These are phyloP conservation scores for Rhingia campestris DNA, from an alignment of 2,888 invertebrate species.

Conservation along the genomic window DNA sequence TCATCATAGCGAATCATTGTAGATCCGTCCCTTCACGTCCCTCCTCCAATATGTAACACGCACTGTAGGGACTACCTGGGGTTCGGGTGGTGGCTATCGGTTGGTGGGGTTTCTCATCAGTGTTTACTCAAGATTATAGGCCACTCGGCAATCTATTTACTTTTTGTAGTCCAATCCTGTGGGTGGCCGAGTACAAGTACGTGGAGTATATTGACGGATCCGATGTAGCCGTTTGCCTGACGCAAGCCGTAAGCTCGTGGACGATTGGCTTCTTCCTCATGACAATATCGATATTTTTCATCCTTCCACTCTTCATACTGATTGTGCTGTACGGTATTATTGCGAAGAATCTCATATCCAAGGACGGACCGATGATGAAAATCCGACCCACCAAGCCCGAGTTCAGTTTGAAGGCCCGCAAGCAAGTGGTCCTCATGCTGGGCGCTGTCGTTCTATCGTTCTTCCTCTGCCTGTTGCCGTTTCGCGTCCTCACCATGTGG, in stretches of 20 bases:
- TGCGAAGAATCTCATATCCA: conserved; percentile 90
- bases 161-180: conserved; percentile 90
- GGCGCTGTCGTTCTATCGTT: conserved; percentile 94
- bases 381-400: conserved; percentile 88
- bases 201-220: conserved; percentile 88
- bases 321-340: conserved; percentile 92
- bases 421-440: conserved; percentile 93
- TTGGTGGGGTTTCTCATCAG: conserved; percentile 12
- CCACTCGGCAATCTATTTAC: conserved; percentile 72
- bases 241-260: conserved; percentile 90
- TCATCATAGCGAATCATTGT: neutral
- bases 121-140: conserved; percentile 25
- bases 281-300: conserved; percentile 91
- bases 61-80: conserved; percentile 9
- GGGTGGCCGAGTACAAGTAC: conserved; percentile 89
- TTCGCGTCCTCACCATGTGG: conserved; percentile 92
- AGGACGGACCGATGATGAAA: conserved; percentile 86
- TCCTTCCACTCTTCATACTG: conserved; percentile 90
- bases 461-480: conserved; percentile 94
- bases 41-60: neutral
- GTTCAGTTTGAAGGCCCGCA: conserved; percentile 89
- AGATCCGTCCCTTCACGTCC: conserved; percentile 3
- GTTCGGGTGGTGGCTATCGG: neutral
- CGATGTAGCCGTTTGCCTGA: conserved; percentile 89
- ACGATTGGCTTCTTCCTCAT: conserved; percentile 91